Evolutionary conservation across 2,797 vertebrate species (phyloP), one percentile per base, ranked within the genome.

Genomic region (Euthynnus affinis): DNA sequence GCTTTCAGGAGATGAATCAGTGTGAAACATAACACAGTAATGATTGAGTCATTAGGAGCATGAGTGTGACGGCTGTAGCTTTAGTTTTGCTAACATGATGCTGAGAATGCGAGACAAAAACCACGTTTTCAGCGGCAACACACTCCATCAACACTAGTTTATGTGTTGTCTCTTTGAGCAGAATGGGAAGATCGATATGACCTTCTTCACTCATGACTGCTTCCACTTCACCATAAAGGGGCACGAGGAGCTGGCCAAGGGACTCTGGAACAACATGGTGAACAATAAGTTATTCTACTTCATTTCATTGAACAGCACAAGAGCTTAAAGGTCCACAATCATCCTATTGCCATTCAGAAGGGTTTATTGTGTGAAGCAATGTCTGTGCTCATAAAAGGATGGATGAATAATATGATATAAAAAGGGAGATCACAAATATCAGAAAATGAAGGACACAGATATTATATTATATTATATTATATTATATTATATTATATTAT

Each of bases 181-280:
- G 96, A 92, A 84, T 5, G 95, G 95, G 58, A 95, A 91, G 87
- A 92, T 96, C 59, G 96, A 96, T 74, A 93, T 93, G 93, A 94
- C 89, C 81, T 96, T 95, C 91, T 96, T 96, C 86, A 93, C 94
- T 23, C 95, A 94, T 2, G 96, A 96, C 92, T 97, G 96, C 83
- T 96, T 96, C 90, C 96, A 97, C 87, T 95, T 96, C 88, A 95
- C 94, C 81, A 94, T 96, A 13, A 96, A 96, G 87, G 96, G 96
- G 25, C 96, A 97, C 0, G 95, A 96, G 74, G 95, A 95, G 91
- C 87, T 96, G 82, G 95, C 96, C 55, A 96, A 95, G 69, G 96
- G 93, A 22, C 90, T 96, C 42, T 96, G 96, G 96, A 96, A 96
- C 92, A 97, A 96, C 88, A 96, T 96, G 96, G 96, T 96, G 85